Conservation (phyloP, 2,113 vertebrate species). For the Polypterus senegalus region DNA sequence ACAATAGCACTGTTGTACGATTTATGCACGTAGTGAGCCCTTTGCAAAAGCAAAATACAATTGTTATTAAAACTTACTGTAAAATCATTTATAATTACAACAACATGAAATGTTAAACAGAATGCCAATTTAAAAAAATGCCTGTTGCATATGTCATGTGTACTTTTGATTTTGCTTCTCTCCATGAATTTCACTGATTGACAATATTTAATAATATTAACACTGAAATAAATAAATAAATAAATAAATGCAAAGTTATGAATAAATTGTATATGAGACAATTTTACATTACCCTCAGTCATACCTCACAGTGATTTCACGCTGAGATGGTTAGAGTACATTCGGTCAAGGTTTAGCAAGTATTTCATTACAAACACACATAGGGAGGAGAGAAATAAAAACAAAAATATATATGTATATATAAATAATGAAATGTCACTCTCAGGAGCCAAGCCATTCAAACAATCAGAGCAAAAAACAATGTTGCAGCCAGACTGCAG, state of each 20-base stretch:
- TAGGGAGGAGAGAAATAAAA: slow-evolving; percentile 23
- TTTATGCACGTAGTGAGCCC: no score
- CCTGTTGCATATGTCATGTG: background rate
- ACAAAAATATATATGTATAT: slow-evolving; percentile 5
- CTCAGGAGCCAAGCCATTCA: slow-evolving; percentile 6
- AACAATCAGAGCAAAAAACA: background rate
- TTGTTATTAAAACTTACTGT: no score
- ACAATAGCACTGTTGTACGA: no score
- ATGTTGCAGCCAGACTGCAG: background rate
- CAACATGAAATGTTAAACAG: no score
- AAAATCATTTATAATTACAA: no score
- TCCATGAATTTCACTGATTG: slow-evolving; percentile 1
- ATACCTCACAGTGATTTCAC: slow-evolving; percentile 81
- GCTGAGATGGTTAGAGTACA: slow-evolving; percentile 55
- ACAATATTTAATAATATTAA: background rate
- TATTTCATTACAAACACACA: slow-evolving; percentile 11
- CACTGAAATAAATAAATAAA: slow-evolving; percentile 1
- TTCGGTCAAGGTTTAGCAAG: slow-evolving; percentile 37
- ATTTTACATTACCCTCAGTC: slow-evolving; percentile 19
- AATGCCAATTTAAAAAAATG: no score
- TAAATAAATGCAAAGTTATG: background rate
- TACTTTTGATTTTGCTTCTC: background rate
- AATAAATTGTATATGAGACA: background rate
- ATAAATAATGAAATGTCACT: slow-evolving; percentile 3
- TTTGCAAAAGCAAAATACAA: no score